phyloP scores from a whole-genome alignment of 2,113 vertebrate genomes.

The Toxotes jaculatrix region DNA sequence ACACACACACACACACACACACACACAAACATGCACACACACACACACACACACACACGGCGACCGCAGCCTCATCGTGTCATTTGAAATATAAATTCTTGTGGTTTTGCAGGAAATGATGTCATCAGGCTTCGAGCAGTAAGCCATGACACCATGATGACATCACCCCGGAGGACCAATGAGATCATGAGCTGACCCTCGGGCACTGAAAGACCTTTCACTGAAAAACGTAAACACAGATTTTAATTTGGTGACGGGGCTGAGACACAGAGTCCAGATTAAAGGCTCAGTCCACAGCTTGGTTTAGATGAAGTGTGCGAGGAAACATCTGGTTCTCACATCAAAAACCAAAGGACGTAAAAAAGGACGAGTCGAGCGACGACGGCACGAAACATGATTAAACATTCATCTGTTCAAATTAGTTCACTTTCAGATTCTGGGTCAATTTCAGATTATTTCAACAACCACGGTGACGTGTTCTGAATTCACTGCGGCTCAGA shows the following conservation, averaged over 20 bases:
- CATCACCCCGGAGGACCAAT: slow-evolving; percentile 49
- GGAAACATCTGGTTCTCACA: too few species aligned
- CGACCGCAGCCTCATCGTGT: not conserved
- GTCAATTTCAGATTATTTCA: too few species aligned
- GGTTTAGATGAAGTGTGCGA: too few species aligned
- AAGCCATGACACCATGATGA: slow-evolving; percentile 6
- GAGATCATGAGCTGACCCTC: slow-evolving; percentile 34
- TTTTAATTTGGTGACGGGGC: not conserved
- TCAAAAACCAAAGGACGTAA: too few species aligned
- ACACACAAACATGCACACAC: slow-evolving; percentile 25
- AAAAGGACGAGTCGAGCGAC: too few species aligned
- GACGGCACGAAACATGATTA: too few species aligned
- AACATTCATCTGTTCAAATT: too few species aligned
- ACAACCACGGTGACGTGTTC: too few species aligned
- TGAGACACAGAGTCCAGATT: too few species aligned
- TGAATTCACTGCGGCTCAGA: too few species aligned
- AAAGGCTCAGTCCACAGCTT: too few species aligned
- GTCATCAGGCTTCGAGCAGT: slow-evolving; percentile 23
- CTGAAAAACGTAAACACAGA: not conserved
- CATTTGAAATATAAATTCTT: slow-evolving; percentile 30
- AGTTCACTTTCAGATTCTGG: too few species aligned
- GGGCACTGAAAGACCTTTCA: not conserved
- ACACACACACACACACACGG: slow-evolving; percentile 40
- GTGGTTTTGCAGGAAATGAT: slow-evolving; percentile 41
- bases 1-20: slow-evolving; percentile 36